Base-by-base conservation (phyloP, 2,888 invertebrate species). In the Hirtodrosophila histrioides region DNA sequence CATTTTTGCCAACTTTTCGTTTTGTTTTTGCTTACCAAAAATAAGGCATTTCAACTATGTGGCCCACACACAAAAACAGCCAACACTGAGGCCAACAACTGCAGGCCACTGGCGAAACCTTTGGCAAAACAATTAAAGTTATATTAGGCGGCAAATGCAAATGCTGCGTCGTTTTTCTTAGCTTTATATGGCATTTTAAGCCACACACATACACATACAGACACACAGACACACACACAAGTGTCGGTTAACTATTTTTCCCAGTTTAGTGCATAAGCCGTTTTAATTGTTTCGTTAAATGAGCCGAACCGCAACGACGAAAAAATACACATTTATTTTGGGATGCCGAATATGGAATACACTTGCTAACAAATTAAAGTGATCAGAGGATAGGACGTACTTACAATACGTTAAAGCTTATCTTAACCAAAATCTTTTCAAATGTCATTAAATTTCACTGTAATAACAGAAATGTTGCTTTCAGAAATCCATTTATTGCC, bases 271-370 rank as follows among this genome's bases (percentile, higher is more conserved):
- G 85, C 81, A 75, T 85, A 87, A 82, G 82, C 82, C 85, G 60
- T 70, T 82, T 82, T 82, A 82, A 82, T 87, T 82, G 85, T 87
- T 82, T 82, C 82, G 75, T 87, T 87, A 78, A 82, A 82, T 85
- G 87, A 85, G 75, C 69, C 72, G 40, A 72, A 36, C 55, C 58
- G 50, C 57, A 55, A 49, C 53, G 58, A 57, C 40, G 56, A 31
- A 56, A 61, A 48, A 55, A 49, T 44, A 50, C 12, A 46, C 8
- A 7, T 8, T 29, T 39, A 53, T 9, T 8, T 31, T 31, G 31
- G 3, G 3, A 31, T 31, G 9, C 4, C 9, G 31, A 9, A 7
- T 3, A 31, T 31, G 7, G 6, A 31, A 31, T 31, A 31, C 31
- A 3, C 31, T 31, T 31, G 7, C 9, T 8, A 7, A 31, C 3